A percentile compares a stretch with the other conserved stretches of the same genome.
These are phyloP conservation scores for Physocephala rufipes DNA, from an alignment of 2,888 invertebrate genomes.

Conservation along the genomic window DNA sequence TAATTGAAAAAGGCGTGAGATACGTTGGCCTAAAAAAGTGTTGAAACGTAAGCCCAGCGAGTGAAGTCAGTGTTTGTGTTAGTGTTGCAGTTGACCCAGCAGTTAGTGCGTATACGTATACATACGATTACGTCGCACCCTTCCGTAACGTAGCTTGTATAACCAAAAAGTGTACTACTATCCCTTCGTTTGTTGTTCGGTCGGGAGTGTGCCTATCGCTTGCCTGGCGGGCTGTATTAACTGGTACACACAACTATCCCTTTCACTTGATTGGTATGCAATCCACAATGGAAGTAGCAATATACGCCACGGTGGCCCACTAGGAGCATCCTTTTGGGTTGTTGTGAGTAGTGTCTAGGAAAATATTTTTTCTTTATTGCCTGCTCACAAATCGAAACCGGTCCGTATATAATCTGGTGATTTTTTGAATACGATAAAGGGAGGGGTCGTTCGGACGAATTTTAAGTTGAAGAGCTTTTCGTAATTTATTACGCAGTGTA, in stretches of 20 bases:
- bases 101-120: background rate
- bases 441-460: slow-evolving; percentile 20
- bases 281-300: slow-evolving; percentile 18
- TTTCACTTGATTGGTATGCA: slow-evolving; percentile 35
- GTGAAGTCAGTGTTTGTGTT: slow-evolving; percentile 16
- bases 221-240: slow-evolving; percentile 34
- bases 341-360: background rate
- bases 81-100: slow-evolving; percentile 29
- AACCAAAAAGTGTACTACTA: slow-evolving; percentile 27
- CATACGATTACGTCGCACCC: background rate
- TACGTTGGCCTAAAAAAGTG: slow-evolving; percentile 12
- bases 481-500: background rate
- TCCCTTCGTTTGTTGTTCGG: slow-evolving; percentile 41
- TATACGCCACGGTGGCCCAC: background rate
- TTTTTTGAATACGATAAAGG: slow-evolving; percentile 19
- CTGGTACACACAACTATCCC: slow-evolving; percentile 38
- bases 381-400: background rate
- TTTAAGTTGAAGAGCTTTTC: background rate
- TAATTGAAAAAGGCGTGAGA: slow-evolving; percentile 26
- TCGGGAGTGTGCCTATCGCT: slow-evolving; percentile 35
- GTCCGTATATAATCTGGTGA: slow-evolving; percentile 18
- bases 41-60: background rate
- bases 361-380: background rate
- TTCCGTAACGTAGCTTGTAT: slow-evolving; percentile 9
- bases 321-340: background rate